Evolutionary conservation across 2,888 invertebrate genomes (phyloP).

Genomic region (Podotricha telesiphe): DNA sequence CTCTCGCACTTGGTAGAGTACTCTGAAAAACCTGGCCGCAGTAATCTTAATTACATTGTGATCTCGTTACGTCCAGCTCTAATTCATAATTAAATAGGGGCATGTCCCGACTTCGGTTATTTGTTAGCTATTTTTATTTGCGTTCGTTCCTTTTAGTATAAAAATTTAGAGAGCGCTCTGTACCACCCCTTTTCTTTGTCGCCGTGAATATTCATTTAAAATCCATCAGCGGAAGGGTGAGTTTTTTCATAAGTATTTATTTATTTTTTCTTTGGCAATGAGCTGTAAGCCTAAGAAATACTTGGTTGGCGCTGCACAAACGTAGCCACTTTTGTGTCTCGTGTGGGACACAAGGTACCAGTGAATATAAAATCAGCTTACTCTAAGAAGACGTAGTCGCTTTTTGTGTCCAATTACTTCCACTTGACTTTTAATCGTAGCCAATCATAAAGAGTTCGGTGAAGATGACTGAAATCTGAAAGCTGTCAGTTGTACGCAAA

Average conservation of each 20-base stretch:
- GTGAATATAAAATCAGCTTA: too few relatives aligned
- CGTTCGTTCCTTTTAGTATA: conserved; percentile 66
- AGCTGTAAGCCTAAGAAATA: conserved; percentile 48
- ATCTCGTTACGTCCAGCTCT: conserved; percentile 80
- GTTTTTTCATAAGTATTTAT: conserved; percentile 71
- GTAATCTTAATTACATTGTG: conserved; percentile 83
- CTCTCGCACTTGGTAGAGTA: conserved; percentile 64
- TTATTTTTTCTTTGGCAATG: conserved; percentile 62
- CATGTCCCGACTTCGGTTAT: conserved; percentile 74
- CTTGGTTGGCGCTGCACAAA: too few relatives aligned
- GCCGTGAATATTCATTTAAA: conserved; percentile 80
- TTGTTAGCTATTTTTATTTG: conserved; percentile 79
- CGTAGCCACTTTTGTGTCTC: too few relatives aligned
- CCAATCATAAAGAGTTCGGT: too few relatives aligned
- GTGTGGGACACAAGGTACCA: too few relatives aligned
- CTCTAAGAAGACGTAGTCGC: too few relatives aligned
- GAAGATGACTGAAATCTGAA: too few relatives aligned
- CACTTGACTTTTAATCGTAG: too few relatives aligned
- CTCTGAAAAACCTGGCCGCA: conserved; percentile 73
- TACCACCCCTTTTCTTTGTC: conserved; percentile 74
- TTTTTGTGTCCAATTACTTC: too few relatives aligned
- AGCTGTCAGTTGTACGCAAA: too few relatives aligned
- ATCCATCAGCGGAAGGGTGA: conserved; percentile 75
- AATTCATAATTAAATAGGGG: conserved; percentile 83
- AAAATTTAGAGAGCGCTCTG: conserved; percentile 68